A percentile compares a stretch with the other conserved stretches of the same genome.
These are phyloP conservation scores for Rhingia campestris DNA, from an alignment of 2,888 invertebrate genomes.

Conservation along the genomic window DNA sequence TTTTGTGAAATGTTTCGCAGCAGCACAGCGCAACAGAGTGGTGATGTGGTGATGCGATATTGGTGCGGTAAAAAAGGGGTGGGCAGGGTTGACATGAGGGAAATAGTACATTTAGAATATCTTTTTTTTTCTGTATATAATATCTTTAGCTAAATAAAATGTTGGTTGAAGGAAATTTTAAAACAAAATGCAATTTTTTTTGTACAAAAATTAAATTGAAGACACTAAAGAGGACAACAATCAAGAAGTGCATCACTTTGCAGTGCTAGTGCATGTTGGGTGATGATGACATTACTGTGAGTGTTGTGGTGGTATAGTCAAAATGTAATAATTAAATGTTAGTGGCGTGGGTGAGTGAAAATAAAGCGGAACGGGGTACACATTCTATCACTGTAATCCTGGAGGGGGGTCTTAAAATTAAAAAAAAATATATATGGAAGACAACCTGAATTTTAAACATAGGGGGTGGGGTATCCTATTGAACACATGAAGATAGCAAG, in stretches of 20 bases:
- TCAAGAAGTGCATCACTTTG: constrained; percentile 36
- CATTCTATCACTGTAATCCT: neutral
- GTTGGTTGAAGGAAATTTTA: constrained; percentile 7
- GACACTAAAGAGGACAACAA: constrained; percentile 40
- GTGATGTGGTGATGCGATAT: constrained; percentile 66
- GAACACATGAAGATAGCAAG: too few species aligned
- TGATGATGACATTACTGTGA: constrained; percentile 31
- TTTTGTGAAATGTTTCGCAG: constrained; percentile 33
- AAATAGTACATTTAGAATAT: constrained; percentile 69
- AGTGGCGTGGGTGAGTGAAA: constrained; percentile 19
- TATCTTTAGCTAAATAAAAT: constrained; percentile 34
- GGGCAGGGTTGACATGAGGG: constrained; percentile 66
- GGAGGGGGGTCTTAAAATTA: too few species aligned
- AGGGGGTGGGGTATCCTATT: too few species aligned
- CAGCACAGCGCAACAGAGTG: constrained; percentile 51
- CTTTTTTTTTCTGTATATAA: constrained; percentile 35
- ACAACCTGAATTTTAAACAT: too few species aligned
- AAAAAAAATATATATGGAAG: too few species aligned
- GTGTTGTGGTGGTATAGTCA: neutral
- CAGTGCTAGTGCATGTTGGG: constrained; percentile 46
- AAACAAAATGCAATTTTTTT: constrained; percentile 11
- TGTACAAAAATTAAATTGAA: constrained; percentile 1
- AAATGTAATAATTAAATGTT: neutral
- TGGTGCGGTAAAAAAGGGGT: constrained; percentile 66
- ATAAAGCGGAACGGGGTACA: constrained; percentile 2